These are phyloP conservation scores for Athetis lepigone DNA, from an alignment of 2,888 invertebrate species.

Conservation along the genomic window DNA sequence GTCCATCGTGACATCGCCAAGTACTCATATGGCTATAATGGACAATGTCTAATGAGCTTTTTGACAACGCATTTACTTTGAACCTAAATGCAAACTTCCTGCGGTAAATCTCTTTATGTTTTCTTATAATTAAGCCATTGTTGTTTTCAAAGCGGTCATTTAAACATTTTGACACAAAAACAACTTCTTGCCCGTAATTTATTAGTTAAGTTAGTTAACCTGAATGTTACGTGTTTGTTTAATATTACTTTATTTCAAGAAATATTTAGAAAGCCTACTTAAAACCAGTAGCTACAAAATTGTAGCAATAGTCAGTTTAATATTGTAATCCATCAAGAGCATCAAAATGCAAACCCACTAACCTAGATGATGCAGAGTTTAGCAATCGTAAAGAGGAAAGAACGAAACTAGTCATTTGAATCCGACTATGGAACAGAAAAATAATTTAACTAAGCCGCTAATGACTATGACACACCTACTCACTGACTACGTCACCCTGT, in stretches of 20 bases:
- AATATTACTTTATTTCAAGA: slow-evolving; percentile 27
- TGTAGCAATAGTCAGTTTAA: slow-evolving; percentile 47
- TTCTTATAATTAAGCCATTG: slow-evolving; percentile 35
- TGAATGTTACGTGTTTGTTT: slow-evolving; percentile 17
- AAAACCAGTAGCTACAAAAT: slow-evolving; percentile 53
- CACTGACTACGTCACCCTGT: slow-evolving; percentile 31
- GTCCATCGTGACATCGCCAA: slow-evolving; percentile 39
- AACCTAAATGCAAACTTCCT: slow-evolving; percentile 69
- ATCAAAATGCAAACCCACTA: slow-evolving; percentile 69
- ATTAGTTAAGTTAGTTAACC: slow-evolving; percentile 7
- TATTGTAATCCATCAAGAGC: slow-evolving; percentile 60
- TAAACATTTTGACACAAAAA: not conserved
- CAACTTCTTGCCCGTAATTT: not conserved
- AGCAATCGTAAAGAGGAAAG: slow-evolving; percentile 60
- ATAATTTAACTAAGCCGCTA: slow-evolving; percentile 25
- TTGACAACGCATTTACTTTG: slow-evolving; percentile 55
- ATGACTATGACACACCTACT: slow-evolving; percentile 45
- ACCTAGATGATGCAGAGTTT: slow-evolving; percentile 69
- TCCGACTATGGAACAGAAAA: slow-evolving; percentile 21
- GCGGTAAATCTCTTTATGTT: slow-evolving; percentile 31
- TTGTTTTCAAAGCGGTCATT: slow-evolving; percentile 23
- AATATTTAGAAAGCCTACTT: slow-evolving; percentile 51
- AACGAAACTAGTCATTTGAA: slow-evolving; percentile 35
- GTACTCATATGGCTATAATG: slow-evolving; percentile 49
- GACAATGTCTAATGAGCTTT: slow-evolving; percentile 70